Conservation (phyloP, 2,888 invertebrate species). For the Oeneis ivallda region DNA sequence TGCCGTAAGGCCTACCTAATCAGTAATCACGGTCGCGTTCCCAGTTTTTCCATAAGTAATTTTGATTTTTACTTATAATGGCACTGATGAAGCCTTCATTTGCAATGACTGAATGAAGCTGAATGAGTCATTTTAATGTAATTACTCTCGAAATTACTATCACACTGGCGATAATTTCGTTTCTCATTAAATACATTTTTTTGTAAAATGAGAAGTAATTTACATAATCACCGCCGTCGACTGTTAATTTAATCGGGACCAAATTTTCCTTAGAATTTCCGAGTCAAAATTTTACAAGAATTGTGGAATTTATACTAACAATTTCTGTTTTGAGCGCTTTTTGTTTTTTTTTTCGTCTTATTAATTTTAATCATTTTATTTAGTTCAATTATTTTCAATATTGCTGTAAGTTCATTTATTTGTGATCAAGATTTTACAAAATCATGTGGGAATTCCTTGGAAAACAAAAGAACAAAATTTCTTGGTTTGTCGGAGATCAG, state of each 20-base stretch:
- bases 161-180: slow-evolving; percentile 38
- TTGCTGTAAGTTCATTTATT: no score
- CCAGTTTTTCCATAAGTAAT: neutral
- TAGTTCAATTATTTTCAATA: no score
- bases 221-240: slow-evolving; percentile 38
- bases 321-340: slow-evolving; percentile 11
- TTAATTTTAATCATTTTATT: neutral
- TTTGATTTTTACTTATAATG: neutral
- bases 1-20: no score
- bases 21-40: no score
- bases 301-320: slow-evolving; percentile 19
- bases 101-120: slow-evolving; percentile 34
- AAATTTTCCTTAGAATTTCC: neutral
- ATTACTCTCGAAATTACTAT: slow-evolving; percentile 39
- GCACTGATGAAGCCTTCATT: slow-evolving; percentile 26
- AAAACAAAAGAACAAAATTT: no score
- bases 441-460: no score
- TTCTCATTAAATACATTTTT: slow-evolving; percentile 40
- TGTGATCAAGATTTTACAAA: no score
- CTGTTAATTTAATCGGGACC: slow-evolving; percentile 37
- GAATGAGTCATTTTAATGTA: slow-evolving; percentile 36
- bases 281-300: slow-evolving; percentile 20
- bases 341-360: neutral
- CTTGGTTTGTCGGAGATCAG: no score
- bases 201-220: slow-evolving; percentile 42